A percentile compares a stretch with the other conserved stretches of the same genome.
Evolutionary conservation across 2,888 invertebrate species (phyloP).

Genomic region (Troides helena): DNA sequence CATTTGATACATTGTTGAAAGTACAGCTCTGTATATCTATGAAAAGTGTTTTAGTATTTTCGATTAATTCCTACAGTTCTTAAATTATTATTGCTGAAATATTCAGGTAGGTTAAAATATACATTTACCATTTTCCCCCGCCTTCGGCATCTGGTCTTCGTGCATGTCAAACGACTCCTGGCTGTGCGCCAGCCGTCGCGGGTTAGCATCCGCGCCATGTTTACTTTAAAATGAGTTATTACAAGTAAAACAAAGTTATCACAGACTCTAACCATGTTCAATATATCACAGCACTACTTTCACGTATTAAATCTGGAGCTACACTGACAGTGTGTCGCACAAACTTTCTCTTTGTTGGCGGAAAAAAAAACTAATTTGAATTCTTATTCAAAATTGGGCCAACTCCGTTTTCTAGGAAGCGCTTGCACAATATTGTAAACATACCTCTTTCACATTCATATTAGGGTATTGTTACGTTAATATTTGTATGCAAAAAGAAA

Average conservation of each 20-base stretch:
- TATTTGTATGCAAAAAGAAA: too few relatives aligned
- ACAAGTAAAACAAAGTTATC: constrained; percentile 45
- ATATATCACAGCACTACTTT: constrained; percentile 58
- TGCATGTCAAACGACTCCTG: constrained; percentile 44
- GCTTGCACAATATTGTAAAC: constrained; percentile 39
- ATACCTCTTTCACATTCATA: constrained; percentile 9
- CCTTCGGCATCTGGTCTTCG: constrained; percentile 59
- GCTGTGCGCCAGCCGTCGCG: constrained; percentile 47
- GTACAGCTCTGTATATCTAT: too few relatives aligned
- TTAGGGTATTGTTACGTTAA: neutral
- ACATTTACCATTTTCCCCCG: constrained; percentile 46
- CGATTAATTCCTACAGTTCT: too few relatives aligned
- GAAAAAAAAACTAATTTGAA: constrained; percentile 74
- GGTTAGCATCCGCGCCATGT: constrained; percentile 42
- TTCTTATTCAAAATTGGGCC: constrained; percentile 73
- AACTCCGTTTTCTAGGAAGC: constrained; percentile 61
- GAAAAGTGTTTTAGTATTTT: too few relatives aligned
- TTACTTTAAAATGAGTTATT: constrained; percentile 46
- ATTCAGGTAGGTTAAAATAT: constrained; percentile 16
- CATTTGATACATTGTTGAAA: neutral
- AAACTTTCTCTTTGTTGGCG: constrained; percentile 71
- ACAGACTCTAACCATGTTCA: constrained; percentile 43
- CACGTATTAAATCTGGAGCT: constrained; percentile 57
- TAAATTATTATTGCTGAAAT: too few relatives aligned
- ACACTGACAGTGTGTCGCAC: constrained; percentile 50